These are phyloP conservation scores for Apis dorsata DNA, from an alignment of 1,140 invertebrate species.

Conservation along the genomic window DNA sequence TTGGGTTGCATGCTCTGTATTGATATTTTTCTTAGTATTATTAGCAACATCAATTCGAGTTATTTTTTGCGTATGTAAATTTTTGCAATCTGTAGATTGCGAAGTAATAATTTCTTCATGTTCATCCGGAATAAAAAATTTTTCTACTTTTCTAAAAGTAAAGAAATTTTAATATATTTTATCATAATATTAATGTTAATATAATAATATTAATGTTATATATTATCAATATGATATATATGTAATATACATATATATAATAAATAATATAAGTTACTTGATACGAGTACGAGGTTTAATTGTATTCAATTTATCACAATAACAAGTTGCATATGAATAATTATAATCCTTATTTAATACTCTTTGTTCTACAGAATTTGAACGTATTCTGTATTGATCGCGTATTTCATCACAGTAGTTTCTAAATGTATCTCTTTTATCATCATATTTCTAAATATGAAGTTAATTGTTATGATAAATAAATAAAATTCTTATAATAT, in stretches of 20 bases:
- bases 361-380: neutral
- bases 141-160: neutral
- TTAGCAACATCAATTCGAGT: slow-evolving; percentile 8
- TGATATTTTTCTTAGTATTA: neutral
- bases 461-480: neutral
- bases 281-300: neutral
- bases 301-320: neutral
- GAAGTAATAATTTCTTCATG: neutral
- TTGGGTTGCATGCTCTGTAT: slow-evolving; percentile 22
- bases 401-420: neutral
- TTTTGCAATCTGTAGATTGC: neutral
- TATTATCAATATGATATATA: neutral
- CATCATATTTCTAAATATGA: neutral
- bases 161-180: neutral
- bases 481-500: neutral
- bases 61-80: neutral
- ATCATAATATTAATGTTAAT: too few relatives aligned
- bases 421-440: neutral
- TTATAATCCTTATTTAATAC: neutral
- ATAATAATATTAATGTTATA: neutral
- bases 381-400: neutral
- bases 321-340: slow-evolving; percentile 4
- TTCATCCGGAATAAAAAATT: neutral
- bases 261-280: slow-evolving; percentile 13
- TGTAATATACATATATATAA: too few relatives aligned